A percentile compares a stretch with the other conserved stretches of the same genome.
These are phyloP conservation scores for Laticauda colubrina DNA, from an alignment of 2,113 vertebrate genomes.

Conservation along the genomic window DNA sequence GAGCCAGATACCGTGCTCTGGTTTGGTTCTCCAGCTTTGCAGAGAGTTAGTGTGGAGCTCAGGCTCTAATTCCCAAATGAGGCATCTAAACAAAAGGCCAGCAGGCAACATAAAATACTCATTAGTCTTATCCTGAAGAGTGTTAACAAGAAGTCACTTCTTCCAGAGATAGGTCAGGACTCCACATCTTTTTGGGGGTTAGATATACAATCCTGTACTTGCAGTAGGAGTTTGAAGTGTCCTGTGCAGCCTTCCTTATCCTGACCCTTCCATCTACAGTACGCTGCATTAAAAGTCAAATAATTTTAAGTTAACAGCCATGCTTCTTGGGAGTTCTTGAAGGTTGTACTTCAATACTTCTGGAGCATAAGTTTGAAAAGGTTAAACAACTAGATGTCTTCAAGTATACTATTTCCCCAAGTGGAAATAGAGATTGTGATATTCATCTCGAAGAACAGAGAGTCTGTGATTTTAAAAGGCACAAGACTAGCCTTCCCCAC, in stretches of 20 bases:
- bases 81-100: background rate
- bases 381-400: background rate
- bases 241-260: background rate
- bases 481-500: background rate
- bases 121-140: background rate
- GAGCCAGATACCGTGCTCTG: background rate
- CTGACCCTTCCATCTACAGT: background rate
- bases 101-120: background rate
- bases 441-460: background rate
- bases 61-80: background rate
- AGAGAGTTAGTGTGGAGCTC: background rate
- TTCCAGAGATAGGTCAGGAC: conserved; percentile 10
- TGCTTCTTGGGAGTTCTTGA: background rate
- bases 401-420: background rate
- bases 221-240: background rate
- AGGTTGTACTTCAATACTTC: background rate
- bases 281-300: background rate
- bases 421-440: background rate
- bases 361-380: background rate
- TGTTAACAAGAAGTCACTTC: background rate
- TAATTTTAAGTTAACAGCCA: background rate
- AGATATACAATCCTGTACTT: background rate
- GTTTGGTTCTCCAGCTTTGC: background rate
- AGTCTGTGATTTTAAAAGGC: background rate
- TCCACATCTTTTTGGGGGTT: background rate